Conservation (phyloP, 2,113 vertebrate species). For the Ibidorhyncha struthersii region DNA sequence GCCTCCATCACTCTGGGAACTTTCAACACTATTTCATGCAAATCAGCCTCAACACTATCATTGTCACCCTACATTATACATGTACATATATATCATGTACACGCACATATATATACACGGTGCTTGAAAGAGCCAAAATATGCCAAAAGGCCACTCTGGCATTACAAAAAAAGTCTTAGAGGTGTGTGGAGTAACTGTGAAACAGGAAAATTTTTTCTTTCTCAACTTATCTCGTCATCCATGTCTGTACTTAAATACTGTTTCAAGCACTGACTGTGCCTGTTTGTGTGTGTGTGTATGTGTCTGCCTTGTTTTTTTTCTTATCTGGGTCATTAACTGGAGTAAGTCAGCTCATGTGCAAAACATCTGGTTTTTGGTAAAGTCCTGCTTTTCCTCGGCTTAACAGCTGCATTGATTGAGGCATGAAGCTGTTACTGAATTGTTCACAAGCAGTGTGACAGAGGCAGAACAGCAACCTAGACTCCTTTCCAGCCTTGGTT, state of each 20-base stretch:
- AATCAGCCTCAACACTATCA: background rate
- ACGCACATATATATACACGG: background rate
- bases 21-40: background rate
- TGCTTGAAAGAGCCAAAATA: background rate
- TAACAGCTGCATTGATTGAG: slow-evolving; percentile 39
- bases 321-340: slow-evolving; percentile 20
- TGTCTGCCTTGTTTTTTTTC: slow-evolving; percentile 15
- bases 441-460: background rate
- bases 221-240: background rate
- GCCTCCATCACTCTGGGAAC: background rate
- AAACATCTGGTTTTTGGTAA: slow-evolving; percentile 52
- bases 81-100: background rate
- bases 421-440: slow-evolving; percentile 1
- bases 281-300: background rate
- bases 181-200: background rate
- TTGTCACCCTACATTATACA: background rate
- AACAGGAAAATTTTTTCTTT: background rate
- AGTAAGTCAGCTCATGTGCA: slow-evolving; percentile 46
- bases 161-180: background rate
- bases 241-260: background rate
- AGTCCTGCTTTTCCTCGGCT: slow-evolving; percentile 50
- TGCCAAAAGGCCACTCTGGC: background rate
- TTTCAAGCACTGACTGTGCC: background rate
- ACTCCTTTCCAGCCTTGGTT: background rate
- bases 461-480: background rate